Base-by-base conservation (phyloP, 2,797 vertebrate species). In the Antrozous pallidus region DNA sequence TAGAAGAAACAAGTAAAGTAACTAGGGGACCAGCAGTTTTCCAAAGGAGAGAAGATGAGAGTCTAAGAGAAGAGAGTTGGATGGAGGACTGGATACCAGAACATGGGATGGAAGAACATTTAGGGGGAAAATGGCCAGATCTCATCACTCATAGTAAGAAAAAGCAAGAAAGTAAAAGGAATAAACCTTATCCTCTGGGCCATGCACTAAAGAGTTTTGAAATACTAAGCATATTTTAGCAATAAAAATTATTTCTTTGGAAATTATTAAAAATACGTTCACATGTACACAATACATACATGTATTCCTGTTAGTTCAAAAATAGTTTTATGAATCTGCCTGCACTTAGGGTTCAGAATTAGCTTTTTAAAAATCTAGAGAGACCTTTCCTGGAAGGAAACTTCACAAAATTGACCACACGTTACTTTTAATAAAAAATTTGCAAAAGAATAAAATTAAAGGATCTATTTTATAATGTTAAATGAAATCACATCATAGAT, bases 381-480 rank as follows among this genome's bases (percentile, higher is more conserved):
- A 84, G 45, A 86, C 6, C 4, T 67, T 31, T 77, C 24, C 47
- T 63, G 22, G 67, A 28, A 90, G 36, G 14, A 78, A 80, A 69
- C 85, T 82, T 85, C n/a, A 74, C 31, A 54, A 74, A 91, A 69
- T 28, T 94, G 40, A 58, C 31, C 36, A 28, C 24, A 47, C 11
- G 17, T 70, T 58, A 42, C 63, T 81, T 95, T 91, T 45, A 71
- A 38, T 54, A 56, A 49, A 78, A 80, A 9, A 63, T n/a, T 81
- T 78, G 7, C 67, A 12, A 67, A 83, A 80, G n/a, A 81, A 33
- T 58, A 85, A 93, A 24, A 58, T 31, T 13, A 8, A 69, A 45
- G 40, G 49, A 67, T n/a, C 18, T 70, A 2, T 70, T 88, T 92
- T 77, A 26, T 31, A 38, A 70, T 47, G 38, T 54, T 83, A 86